These are phyloP conservation scores for Erebia aethiops DNA, from an alignment of 2,888 invertebrate genomes.

Conservation along the genomic window DNA sequence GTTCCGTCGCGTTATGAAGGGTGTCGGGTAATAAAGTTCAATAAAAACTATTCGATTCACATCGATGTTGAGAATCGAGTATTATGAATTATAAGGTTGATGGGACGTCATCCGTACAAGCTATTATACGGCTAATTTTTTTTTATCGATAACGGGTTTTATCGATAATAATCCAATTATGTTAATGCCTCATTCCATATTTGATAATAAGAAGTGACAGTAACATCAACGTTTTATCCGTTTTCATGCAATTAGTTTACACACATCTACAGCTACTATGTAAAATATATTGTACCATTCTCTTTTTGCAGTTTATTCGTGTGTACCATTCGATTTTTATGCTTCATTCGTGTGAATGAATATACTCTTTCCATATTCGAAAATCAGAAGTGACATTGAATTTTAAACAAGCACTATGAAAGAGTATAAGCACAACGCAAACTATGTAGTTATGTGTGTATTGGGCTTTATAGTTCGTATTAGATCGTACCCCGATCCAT, in stretches of 20 bases:
- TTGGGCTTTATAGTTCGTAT: conserved; percentile 46
- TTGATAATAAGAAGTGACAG: too few relatives aligned
- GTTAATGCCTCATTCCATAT: not conserved
- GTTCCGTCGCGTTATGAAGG: conserved; percentile 35
- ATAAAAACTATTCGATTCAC: conserved; percentile 32
- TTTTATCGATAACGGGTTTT: not conserved
- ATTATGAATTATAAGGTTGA: not conserved
- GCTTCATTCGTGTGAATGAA: not conserved
- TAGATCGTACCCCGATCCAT: conserved; percentile 73
- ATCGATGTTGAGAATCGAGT: conserved; percentile 26
- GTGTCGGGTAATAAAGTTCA: conserved; percentile 36
- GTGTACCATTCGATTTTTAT: not conserved
- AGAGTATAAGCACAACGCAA: conserved; percentile 5
- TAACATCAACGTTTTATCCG: too few relatives aligned
- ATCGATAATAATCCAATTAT: not conserved
- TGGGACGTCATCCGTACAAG: conserved; percentile 4
- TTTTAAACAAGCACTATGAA: not conserved
- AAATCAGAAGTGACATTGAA: conserved; percentile 13
- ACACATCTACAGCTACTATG: too few relatives aligned
- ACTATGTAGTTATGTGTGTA: conserved; percentile 9
- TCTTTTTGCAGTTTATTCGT: not conserved
- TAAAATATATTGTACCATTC: not conserved
- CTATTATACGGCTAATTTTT: not conserved
- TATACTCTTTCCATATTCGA: not conserved
- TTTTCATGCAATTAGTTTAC: too few relatives aligned